These are phyloP conservation scores for Lucifuga dentata DNA, from an alignment of 2,113 vertebrate species.

Conservation along the genomic window DNA sequence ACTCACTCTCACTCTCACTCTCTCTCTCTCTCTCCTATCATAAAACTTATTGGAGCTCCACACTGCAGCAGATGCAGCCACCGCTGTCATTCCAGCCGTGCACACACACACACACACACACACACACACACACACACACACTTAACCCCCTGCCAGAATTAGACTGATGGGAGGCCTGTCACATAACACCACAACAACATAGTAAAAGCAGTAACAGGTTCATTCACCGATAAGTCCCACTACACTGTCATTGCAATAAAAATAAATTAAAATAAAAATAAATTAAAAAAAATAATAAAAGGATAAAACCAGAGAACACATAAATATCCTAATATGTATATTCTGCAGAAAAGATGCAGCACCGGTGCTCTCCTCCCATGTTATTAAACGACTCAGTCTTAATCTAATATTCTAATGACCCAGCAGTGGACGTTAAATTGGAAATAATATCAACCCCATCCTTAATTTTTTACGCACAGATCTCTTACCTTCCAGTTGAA, in stretches of 20 bases:
- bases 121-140: conserved; percentile 11
- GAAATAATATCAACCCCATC: conserved; percentile 2
- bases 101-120: too few species aligned
- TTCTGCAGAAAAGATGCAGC: conserved; percentile 23
- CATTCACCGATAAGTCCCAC: too few species aligned
- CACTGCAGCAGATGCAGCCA: conserved; percentile 72
- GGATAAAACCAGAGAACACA: too few species aligned
- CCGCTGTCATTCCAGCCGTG: conserved; percentile 59
- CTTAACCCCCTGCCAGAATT: conserved; percentile 49
- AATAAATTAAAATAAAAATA: too few species aligned
- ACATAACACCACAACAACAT: conserved; percentile 30
- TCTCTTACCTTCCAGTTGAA: conserved; percentile 63
- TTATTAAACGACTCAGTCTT: not conserved
- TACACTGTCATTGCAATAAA: too few species aligned
- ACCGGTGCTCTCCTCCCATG: too few species aligned
- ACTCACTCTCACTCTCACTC: conserved; percentile 1
- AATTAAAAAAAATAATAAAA: too few species aligned
- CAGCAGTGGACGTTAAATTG: not conserved
- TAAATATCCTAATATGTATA: too few species aligned
- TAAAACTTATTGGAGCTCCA: conserved; percentile 63
- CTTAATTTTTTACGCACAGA: not conserved
- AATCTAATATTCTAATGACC: not conserved
- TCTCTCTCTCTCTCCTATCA: conserved; percentile 27
- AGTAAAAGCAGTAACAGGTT: not conserved
- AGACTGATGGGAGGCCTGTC: conserved; percentile 22